These are phyloP conservation scores for Mimachlamys varia DNA, from an alignment of 2,888 invertebrate species.

Conservation along the genomic window DNA sequence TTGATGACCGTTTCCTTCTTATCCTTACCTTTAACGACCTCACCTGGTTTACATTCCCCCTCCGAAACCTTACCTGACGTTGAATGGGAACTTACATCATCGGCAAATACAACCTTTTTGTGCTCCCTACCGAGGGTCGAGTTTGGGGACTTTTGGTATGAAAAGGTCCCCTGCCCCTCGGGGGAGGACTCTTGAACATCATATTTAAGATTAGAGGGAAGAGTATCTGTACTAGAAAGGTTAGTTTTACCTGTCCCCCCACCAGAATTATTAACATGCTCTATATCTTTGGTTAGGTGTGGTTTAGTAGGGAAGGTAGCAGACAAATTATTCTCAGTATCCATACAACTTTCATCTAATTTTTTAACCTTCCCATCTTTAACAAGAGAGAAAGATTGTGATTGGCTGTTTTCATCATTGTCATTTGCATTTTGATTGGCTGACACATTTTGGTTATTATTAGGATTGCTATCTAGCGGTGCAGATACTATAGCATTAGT, in stretches of 20 bases:
- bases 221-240: neutral
- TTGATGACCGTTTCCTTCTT: neutral
- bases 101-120: slow-evolving; percentile 49
- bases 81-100: slow-evolving; percentile 34
- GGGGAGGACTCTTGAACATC: neutral
- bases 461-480: slow-evolving; percentile 57
- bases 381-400: slow-evolving; percentile 50
- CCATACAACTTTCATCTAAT: neutral
- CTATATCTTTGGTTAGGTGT: slow-evolving; percentile 36
- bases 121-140: neutral
- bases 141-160: neutral
- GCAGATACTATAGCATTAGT: slow-evolving; percentile 58
- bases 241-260: neutral
- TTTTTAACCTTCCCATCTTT: slow-evolving; percentile 41
- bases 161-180: neutral
- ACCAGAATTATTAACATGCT: neutral
- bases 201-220: neutral
- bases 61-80: neutral
- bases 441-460: slow-evolving; percentile 68
- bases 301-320: slow-evolving; percentile 30
- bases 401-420: slow-evolving; percentile 72
- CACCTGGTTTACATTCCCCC: neutral
- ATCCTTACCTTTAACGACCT: neutral
- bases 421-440: slow-evolving; percentile 81
- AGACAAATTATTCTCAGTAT: slow-evolving; percentile 20